Percentiles rank a stretch among this genome's conserved stretches.
Conservation (phyloP, 2,888 invertebrate species). For the Xanthorhoe spadicearia region DNA sequence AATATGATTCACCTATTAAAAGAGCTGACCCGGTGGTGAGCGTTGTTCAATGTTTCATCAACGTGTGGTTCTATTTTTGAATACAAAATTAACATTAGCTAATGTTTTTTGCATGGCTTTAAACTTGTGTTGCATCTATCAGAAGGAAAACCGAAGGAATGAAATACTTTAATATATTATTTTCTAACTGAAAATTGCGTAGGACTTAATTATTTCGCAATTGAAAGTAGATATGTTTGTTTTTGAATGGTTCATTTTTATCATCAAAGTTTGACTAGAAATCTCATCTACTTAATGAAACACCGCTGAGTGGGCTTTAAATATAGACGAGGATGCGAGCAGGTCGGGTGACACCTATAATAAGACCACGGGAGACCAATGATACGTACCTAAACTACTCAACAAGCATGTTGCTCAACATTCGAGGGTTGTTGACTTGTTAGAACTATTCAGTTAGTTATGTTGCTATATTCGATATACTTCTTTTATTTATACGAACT, state of each 20-base stretch:
- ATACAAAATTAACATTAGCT: constrained; percentile 1
- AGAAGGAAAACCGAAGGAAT: neutral
- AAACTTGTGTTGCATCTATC: constrained; percentile 2
- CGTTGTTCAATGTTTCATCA: constrained; percentile 24
- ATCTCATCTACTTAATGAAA: constrained; percentile 63
- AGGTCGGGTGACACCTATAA: constrained; percentile 84
- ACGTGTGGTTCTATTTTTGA: constrained; percentile 21
- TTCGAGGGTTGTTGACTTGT: constrained; percentile 79
- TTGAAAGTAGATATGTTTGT: neutral
- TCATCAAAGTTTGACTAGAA: constrained; percentile 53
- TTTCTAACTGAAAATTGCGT: neutral
- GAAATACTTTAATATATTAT: neutral
- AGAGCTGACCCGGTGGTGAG: constrained; percentile 28
- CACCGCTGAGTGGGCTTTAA: constrained; percentile 71
- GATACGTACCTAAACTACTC: constrained; percentile 61
- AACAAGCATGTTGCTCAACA: constrained; percentile 71
- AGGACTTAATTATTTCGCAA: constrained; percentile 7
- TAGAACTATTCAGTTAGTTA: constrained; percentile 26
- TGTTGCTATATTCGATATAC: constrained; percentile 20
- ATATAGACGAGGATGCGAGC: constrained; percentile 82
- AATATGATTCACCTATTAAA: constrained; percentile 42
- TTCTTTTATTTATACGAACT: constrained; percentile 8
- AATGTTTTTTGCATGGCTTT: constrained; percentile 12
- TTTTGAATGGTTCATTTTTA: constrained; percentile 14
- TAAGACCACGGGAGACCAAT: constrained; percentile 81